Evolutionary conservation across 2,113 vertebrate species (phyloP), one percentile per base, ranked within the genome.

Genomic region (Myxocyprinus asiaticus): DNA sequence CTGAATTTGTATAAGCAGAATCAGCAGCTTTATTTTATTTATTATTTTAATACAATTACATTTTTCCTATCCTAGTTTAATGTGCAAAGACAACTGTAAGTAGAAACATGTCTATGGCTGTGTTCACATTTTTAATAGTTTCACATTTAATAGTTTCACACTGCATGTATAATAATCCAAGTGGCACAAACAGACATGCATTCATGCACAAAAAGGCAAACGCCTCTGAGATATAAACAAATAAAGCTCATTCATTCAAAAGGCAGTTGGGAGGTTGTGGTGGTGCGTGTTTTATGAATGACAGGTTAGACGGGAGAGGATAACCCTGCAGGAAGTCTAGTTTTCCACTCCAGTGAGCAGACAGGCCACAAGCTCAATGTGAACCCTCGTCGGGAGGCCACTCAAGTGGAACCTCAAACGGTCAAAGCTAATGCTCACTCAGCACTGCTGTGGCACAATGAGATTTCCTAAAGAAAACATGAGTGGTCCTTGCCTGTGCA

Each of bases 261-360:
- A 75, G 7, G 15, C 33, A 51, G 47, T 15, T 4, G 12, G n/a
- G 7, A 69, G 11, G 45, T 22, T 43, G 50, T 53, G 61, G 7
- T 22, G 6, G 61, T 56, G 48, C 45, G 9, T 61, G 51, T 79
- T 83, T 33, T 71, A 63, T 76, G 63, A 80, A 80, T 80, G 73
- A 71, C 44, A 43, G 75, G 63, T 67, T 48, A 55, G 47, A 33
- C 47, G n/a, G 33, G 51, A n/a, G 7, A 42, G 22, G 68, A 14
- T 66, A 66, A 44, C 62, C 56, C 74, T 47, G 65, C 43, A 53
- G 71, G 71, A 62, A n/a, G 61, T 77, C 42, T 43, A 53, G 48
- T 62, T 65, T 80, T 66, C 65, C 72, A 71, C 77, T 79, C 61
- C 67, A 67, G 15, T 59, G 55, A 10, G 44, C 44, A 61, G 71